Conservation (phyloP, 2,797 vertebrate species). For the Phalanger gymnotis region DNA sequence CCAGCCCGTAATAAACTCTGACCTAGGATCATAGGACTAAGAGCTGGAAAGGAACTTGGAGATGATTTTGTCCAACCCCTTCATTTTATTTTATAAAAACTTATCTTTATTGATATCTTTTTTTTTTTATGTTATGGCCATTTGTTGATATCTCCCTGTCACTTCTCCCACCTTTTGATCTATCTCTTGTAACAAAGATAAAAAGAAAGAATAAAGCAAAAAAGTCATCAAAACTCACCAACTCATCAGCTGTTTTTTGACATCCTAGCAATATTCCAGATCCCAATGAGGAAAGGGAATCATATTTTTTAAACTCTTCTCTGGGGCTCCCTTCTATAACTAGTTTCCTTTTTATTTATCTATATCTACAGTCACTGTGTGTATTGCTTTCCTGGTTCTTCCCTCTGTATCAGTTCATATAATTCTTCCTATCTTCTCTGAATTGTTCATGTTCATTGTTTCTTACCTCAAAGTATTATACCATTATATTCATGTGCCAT, state of each 20-base stretch:
- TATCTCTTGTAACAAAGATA: neutral
- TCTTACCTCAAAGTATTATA: neutral
- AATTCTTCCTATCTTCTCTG: neutral
- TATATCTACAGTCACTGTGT: neutral
- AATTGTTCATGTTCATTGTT: neutral
- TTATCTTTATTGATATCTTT: neutral
- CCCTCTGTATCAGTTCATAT: neutral
- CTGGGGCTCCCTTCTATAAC: neutral
- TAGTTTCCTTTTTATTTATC: neutral
- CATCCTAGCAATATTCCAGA: neutral
- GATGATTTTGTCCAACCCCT: neutral
- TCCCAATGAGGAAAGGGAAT: neutral
- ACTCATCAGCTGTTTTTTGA: neutral
- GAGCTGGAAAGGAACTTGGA: neutral
- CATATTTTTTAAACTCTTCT: neutral
- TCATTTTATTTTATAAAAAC: neutral
- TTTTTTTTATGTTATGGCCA: neutral
- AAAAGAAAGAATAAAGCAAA: neutral
- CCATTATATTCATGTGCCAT: neutral
- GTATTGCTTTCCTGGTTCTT: neutral
- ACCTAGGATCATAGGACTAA: neutral
- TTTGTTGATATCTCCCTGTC: neutral
- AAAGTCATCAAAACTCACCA: neutral
- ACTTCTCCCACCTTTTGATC: neutral
- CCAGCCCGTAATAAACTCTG: neutral